Evolutionary conservation across 2,888 invertebrate species (phyloP).

Genomic region (Ganaspis brasiliensis): DNA sequence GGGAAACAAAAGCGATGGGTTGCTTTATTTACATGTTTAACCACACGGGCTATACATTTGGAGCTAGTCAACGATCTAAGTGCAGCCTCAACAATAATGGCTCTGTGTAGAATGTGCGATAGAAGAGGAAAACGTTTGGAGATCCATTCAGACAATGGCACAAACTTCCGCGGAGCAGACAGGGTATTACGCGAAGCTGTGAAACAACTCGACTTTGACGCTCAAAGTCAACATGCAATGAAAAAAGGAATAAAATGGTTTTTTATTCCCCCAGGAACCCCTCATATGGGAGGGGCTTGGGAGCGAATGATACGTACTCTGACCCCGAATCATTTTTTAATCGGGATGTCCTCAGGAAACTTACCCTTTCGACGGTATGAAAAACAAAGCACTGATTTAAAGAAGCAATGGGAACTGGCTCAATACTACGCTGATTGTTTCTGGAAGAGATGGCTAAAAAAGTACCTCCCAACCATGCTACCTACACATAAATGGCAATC

Average conservation of each 20-base stretch:
- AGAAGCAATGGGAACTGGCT: not conserved
- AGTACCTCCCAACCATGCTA: constrained; percentile 47
- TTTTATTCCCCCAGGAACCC: constrained; percentile 31
- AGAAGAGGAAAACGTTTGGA: no score
- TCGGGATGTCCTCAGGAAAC: constrained; percentile 30
- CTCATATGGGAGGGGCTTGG: constrained; percentile 42
- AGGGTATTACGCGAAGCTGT: no score
- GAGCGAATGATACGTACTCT: constrained; percentile 26
- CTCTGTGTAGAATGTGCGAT: constrained; percentile 49
- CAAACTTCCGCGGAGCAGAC: no score
- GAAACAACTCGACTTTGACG: not conserved
- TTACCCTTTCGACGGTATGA: not conserved
- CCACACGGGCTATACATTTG: constrained; percentile 41
- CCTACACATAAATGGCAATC: constrained; percentile 41
- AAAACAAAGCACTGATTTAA: not conserved
- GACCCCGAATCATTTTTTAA: constrained; percentile 40
- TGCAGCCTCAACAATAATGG: constrained; percentile 54
- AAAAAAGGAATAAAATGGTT: constrained; percentile 30
- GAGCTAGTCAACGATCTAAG: constrained; percentile 39
- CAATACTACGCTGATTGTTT: constrained; percentile 33
- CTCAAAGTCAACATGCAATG: not conserved
- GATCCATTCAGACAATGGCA: no score
- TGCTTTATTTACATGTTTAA: constrained; percentile 56
- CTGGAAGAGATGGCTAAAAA: constrained; percentile 49
- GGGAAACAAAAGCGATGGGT: constrained; percentile 53